Base-by-base conservation (phyloP, 2,113 vertebrate genomes). In the Pardalotus punctatus region DNA sequence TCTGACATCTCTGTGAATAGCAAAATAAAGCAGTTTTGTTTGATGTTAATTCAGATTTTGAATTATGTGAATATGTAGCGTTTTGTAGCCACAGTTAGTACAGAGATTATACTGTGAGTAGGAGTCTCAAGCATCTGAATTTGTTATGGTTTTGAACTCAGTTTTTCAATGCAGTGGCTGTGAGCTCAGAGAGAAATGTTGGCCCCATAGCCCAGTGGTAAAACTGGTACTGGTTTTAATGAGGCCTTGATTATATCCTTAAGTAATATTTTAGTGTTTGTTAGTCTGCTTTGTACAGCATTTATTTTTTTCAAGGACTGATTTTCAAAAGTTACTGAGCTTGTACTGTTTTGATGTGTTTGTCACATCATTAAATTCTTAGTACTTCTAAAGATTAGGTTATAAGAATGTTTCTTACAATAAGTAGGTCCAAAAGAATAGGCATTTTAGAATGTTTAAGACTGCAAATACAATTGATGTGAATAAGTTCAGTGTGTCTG, bases 81-180 rank as follows among this genome's bases (percentile, higher is more conserved):
- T 69, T 77, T 69, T 77, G 25, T 66, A 66, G 47, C 13, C 71
- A 5, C n/a, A 29, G 29, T 33, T 86, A 73, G 8, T 51, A 22
- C 16, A 27, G 33, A 2, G 7, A 8, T 36, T 51, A 15, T 27
- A 5, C 5, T 15, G 14, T 40, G 58, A 45, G 12, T 38, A 22
- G 57, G 38, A 91, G 10, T 40, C 17, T 28, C 10, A 20, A 20
- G 19, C 31, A n/a, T 81, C 22, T 7, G 21, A 16, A 71, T 62
- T 40, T 71, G 7, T 45, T 71, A 27, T 0, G 1, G 19, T 71
- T 86, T 86, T 74, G 24, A 81, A 43, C 9, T 1, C 1, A 0
- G 21, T 43, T 72, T 78, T 82, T 53, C 36, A 54, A 5, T 24
- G 4, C 58, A 42, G 25, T 24, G 18, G 7, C 16, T 70, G 3